Evolutionary conservation across 1,140 invertebrate species (phyloP).

Genomic region (Papilio glaucus): DNA sequence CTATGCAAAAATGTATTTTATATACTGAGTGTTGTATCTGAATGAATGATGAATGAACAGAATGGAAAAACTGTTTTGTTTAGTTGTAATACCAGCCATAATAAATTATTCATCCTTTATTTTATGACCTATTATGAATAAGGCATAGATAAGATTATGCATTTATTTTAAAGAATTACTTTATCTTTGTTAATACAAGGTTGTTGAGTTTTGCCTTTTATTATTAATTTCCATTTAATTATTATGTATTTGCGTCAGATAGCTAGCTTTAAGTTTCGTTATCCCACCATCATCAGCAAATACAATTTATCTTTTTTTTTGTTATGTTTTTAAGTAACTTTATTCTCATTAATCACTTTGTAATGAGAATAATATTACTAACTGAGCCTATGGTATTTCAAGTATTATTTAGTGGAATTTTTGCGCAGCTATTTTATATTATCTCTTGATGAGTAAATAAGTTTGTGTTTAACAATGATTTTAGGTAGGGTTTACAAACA

Average conservation of each 20-base stretch:
- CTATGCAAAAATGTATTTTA: too few relatives aligned
- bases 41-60: too few relatives aligned
- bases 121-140: slow-evolving; percentile 6
- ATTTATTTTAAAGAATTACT: slow-evolving; percentile 5
- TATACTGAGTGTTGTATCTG: too few relatives aligned
- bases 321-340: background rate
- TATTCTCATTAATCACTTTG: background rate
- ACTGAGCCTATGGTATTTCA: background rate
- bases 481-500: slow-evolving; percentile 5
- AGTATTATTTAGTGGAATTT: slow-evolving; percentile 28
- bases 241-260: background rate
- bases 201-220: background rate
- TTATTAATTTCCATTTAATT: background rate
- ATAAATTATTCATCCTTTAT: background rate
- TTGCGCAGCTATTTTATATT: slow-evolving; percentile 4
- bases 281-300: background rate
- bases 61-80: background rate
- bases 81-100: background rate
- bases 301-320: background rate
- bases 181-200: background rate
- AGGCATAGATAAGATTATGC: background rate
- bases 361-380: background rate
- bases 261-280: background rate
- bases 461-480: background rate
- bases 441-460: background rate